phyloP scores from a whole-genome alignment of 2,888 invertebrate genomes.

The Anoplius nigerrimus region DNA sequence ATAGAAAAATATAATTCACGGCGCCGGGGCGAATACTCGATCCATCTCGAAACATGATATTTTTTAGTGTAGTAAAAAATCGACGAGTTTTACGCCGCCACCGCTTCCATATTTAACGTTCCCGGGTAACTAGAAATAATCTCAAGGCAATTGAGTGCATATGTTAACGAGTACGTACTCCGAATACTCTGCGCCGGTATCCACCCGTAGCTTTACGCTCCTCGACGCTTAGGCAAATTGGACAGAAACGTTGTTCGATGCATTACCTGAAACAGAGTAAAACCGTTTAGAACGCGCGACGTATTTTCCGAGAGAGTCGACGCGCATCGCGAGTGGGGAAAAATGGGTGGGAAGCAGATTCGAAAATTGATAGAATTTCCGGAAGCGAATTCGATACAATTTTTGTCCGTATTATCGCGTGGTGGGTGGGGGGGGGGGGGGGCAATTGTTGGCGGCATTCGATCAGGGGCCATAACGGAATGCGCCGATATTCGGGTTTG shows the following conservation, averaged over 20 bases:
- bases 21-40: constrained; percentile 22
- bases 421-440: constrained; percentile 4
- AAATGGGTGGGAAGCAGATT: neutral
- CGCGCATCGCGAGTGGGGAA: neutral
- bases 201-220: too few relatives aligned
- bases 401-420: constrained; percentile 16
- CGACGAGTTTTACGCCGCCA: too few relatives aligned
- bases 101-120: too few relatives aligned
- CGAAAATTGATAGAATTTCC: constrained; percentile 10
- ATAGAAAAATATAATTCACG: constrained; percentile 44
- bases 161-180: too few relatives aligned
- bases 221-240: too few relatives aligned
- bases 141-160: too few relatives aligned
- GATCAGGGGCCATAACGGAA: constrained; percentile 24
- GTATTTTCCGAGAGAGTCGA: neutral
- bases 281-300: neutral
- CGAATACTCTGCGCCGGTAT: too few relatives aligned
- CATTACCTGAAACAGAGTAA: neutral
- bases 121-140: too few relatives aligned
- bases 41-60: constrained; percentile 31
- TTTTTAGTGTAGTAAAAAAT: constrained; percentile 12
- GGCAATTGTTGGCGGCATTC: constrained; percentile 18
- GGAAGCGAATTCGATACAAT: constrained; percentile 1
- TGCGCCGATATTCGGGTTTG: constrained; percentile 29
- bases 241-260: neutral